These are phyloP conservation scores for Coregonus sp. DNA, from an alignment of 2,797 vertebrate genomes.

Conservation along the genomic window DNA sequence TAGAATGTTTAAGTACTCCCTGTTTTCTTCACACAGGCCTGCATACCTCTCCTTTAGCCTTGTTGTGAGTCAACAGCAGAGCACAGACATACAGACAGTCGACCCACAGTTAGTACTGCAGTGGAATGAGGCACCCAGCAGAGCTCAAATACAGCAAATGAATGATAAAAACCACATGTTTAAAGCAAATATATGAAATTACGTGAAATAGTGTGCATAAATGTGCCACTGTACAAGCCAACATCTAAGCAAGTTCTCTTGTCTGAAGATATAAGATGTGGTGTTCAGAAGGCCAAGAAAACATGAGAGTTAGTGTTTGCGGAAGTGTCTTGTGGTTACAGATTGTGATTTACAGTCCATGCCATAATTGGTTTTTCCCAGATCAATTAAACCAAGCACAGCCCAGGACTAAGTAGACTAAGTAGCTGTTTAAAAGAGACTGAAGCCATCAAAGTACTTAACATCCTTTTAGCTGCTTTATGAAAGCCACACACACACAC, in stretches of 20 bases:
- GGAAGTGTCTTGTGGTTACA: constrained; percentile 52
- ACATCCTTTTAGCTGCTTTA: constrained; percentile 34
- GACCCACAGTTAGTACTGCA: constrained; percentile 46
- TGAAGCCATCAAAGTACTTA: constrained; percentile 57
- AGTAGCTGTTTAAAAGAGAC: constrained; percentile 64
- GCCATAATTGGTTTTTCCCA: constrained; percentile 50
- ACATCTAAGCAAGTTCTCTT: constrained; percentile 8
- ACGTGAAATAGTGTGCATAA: constrained; percentile 31
- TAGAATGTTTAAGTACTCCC: not conserved
- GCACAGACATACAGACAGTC: constrained; percentile 10
- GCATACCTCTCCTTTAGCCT: not conserved
- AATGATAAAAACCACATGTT: constrained; percentile 69
- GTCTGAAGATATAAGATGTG: not conserved
- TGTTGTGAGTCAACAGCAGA: not conserved
- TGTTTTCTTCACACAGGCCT: not conserved
- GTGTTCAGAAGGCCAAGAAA: constrained; percentile 4
- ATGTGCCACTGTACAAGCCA: constrained; percentile 24
- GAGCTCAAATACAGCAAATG: constrained; percentile 53
- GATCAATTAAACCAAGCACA: constrained; percentile 56
- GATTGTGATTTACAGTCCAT: constrained; percentile 36
- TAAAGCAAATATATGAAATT: constrained; percentile 62
- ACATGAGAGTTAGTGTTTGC: constrained; percentile 30
- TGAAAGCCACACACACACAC: constrained; percentile 10
- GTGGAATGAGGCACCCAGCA: constrained; percentile 58
- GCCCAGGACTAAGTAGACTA: constrained; percentile 50